Conservation (phyloP, 92 coral and sea anemone species). For the Isaurus tuberculatus region DNA sequence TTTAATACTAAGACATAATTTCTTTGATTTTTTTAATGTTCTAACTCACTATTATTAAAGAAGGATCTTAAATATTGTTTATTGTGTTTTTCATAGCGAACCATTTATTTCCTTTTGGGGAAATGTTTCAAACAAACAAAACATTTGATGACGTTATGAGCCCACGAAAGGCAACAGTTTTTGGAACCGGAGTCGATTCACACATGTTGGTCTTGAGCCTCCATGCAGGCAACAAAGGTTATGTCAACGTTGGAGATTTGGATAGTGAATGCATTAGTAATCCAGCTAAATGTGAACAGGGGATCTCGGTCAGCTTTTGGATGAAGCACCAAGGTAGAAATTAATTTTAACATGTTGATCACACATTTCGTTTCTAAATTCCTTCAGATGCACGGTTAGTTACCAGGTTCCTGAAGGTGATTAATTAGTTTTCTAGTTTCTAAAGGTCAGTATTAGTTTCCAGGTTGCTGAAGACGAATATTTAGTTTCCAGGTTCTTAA, state of each 20-base stretch:
- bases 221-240: conserved; percentile 9
- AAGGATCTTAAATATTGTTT: no score
- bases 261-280: conserved; percentile 23
- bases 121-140: background rate
- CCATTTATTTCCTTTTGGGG: conserved; percentile 12
- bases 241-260: conserved; percentile 27
- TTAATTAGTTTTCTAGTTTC: no score
- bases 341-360: no score
- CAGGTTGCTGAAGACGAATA: no score
- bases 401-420: no score
- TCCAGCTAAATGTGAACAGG: conserved; percentile 20
- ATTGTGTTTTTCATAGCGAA: background rate
- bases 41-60: no score
- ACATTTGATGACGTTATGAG: conserved; percentile 10
- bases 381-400: no score
- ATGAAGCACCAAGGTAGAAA: conserved; percentile 34
- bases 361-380: no score
- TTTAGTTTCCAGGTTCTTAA: no score
- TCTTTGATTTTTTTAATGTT: no score
- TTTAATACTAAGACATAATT: no score
- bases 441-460: no score
- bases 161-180: background rate
- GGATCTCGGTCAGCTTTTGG: conserved; percentile 44
- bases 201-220: conserved; percentile 27
- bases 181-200: conserved; percentile 40